Conservation (phyloP, 2,888 invertebrate genomes). For the Dynastes hyllus region DNA sequence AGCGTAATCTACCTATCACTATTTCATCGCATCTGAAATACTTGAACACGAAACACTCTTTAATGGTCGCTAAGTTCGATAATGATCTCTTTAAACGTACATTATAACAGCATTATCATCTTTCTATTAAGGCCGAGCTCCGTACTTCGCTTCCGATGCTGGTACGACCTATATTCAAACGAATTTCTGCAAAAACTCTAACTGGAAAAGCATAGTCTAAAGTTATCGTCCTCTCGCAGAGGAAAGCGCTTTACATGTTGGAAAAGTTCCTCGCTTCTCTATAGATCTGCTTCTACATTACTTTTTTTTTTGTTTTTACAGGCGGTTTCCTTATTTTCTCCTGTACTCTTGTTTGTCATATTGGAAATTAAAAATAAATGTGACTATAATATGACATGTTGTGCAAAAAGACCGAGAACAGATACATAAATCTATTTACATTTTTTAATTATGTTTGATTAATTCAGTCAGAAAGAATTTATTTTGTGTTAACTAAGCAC, state of each 20-base stretch:
- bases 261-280: slow-evolving; percentile 11
- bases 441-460: too few species aligned
- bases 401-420: too few species aligned
- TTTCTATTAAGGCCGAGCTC: slow-evolving; percentile 15
- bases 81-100: slow-evolving; percentile 19
- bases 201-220: slow-evolving; percentile 14
- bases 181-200: slow-evolving; percentile 19
- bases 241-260: slow-evolving; percentile 4
- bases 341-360: background rate
- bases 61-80: slow-evolving; percentile 4
- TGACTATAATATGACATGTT: too few species aligned
- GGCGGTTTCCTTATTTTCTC: background rate
- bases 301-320: background rate
- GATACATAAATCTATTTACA: too few species aligned
- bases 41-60: slow-evolving; percentile 1
- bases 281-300: too few species aligned
- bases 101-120: slow-evolving; percentile 27
- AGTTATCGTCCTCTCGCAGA: slow-evolving; percentile 20
- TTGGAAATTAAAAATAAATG: background rate
- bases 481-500: too few species aligned
- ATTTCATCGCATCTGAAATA: background rate
- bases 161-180: background rate
- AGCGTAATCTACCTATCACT: background rate
- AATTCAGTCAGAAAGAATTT: too few species aligned
- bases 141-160: background rate